A percentile compares a stretch with the other conserved stretches of the same genome.
phyloP scores from a whole-genome alignment of 2,888 invertebrate genomes.

The Stictocephala bisonia region DNA sequence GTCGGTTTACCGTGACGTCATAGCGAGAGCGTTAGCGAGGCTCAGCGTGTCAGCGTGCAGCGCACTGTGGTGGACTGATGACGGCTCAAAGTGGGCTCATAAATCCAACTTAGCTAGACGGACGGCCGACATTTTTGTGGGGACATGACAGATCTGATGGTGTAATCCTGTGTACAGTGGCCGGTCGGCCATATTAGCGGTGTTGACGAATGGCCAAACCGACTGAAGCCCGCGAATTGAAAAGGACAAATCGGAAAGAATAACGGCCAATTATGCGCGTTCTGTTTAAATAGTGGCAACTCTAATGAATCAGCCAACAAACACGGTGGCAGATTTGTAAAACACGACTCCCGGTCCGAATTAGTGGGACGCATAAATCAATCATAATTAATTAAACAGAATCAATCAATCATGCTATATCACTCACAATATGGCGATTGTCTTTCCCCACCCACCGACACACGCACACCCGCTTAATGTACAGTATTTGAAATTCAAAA shows the following conservation, averaged over 20 bases:
- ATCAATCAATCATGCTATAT: slow-evolving; percentile 48
- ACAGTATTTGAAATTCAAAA: slow-evolving; percentile 28
- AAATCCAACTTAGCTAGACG: slow-evolving; percentile 36
- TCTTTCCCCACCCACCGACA: slow-evolving; percentile 19
- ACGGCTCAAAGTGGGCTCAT: slow-evolving; percentile 32
- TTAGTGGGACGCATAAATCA: slow-evolving; percentile 46
- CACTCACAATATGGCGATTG: slow-evolving; percentile 37
- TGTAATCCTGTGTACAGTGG: slow-evolving; percentile 17
- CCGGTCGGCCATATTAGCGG: too few species aligned
- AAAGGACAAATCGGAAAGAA: slow-evolving; percentile 46
- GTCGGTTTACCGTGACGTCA: slow-evolving; percentile 20
- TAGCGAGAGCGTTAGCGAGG: slow-evolving; percentile 30
- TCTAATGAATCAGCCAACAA: slow-evolving; percentile 38
- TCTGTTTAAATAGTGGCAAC: slow-evolving; percentile 36
- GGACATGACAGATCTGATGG: slow-evolving; percentile 29
- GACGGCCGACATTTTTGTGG: slow-evolving; percentile 18
- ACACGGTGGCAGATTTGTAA: slow-evolving; percentile 36
- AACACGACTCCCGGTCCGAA: slow-evolving; percentile 46
- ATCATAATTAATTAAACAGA: slow-evolving; percentile 50
- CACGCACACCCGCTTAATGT: neutral
- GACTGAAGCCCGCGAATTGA: neutral
- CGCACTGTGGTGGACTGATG: neutral
- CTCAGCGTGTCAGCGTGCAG: slow-evolving; percentile 31
- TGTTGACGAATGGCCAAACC: neutral
- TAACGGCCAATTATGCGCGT: slow-evolving; percentile 39